These are phyloP conservation scores for Myotis planiceps DNA, from an alignment of 2,797 vertebrate genomes.

Conservation along the genomic window DNA sequence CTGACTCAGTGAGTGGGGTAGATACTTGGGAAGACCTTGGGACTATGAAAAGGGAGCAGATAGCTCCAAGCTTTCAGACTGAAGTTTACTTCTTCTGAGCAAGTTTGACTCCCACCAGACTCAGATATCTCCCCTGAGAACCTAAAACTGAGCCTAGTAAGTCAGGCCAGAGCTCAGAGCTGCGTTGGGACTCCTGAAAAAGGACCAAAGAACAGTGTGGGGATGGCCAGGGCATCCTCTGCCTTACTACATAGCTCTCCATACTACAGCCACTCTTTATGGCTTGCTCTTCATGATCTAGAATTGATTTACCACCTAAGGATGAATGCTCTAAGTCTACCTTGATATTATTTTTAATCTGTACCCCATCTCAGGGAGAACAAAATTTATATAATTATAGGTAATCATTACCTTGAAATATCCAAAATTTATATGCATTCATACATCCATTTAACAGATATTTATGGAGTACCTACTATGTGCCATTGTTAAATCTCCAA, in stretches of 20 bases:
- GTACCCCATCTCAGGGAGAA: background rate
- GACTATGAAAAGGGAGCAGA: background rate
- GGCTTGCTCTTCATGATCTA: background rate
- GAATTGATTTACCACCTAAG: background rate
- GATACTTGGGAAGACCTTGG: background rate
- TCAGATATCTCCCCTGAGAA: background rate
- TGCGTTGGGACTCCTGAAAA: background rate
- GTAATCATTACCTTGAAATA: background rate
- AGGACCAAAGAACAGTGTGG: background rate
- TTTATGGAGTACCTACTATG: background rate
- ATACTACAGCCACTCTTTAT: too few species aligned
- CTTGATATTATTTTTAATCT: slow-evolving; percentile 9
- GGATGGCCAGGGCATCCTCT: too few species aligned
- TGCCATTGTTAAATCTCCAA: background rate
- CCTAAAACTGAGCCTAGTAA: background rate
- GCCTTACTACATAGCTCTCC: too few species aligned
- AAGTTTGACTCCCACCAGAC: background rate
- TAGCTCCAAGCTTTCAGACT: background rate
- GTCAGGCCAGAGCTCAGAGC: background rate
- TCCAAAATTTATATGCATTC: background rate
- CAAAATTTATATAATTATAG: background rate
- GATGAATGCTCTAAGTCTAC: background rate
- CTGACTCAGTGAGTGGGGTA: background rate
- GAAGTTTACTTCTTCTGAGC: background rate
- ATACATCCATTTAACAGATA: background rate